A percentile compares a stretch with the other conserved stretches of the same genome.
These are phyloP conservation scores for Gymnorhina tibicen DNA, from an alignment of 2,113 vertebrate species.

Conservation along the genomic window DNA sequence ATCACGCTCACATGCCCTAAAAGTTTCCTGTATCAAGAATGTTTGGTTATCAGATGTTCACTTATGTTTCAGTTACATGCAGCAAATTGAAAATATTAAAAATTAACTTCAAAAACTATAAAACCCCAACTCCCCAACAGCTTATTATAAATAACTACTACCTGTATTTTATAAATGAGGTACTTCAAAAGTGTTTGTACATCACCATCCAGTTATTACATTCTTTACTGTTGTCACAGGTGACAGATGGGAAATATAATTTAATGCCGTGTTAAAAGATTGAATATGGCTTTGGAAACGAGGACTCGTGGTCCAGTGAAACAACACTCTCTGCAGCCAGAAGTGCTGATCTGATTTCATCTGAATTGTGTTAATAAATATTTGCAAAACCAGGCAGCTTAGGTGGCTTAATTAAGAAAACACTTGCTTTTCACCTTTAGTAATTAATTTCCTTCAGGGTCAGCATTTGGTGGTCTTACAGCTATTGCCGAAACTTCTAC, in stretches of 20 bases:
- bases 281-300: constrained; percentile 17
- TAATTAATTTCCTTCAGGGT: constrained; percentile 67
- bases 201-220: not conserved
- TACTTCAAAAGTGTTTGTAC: not conserved
- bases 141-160: not conserved
- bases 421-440: constrained; percentile 65
- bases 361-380: constrained; percentile 46
- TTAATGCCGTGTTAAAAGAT: constrained; percentile 24
- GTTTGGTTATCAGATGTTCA: not conserved
- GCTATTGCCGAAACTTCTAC: constrained; percentile 46
- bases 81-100: not conserved
- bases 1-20: not conserved
- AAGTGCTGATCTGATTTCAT: constrained; percentile 59
- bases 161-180: not conserved
- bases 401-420: constrained; percentile 73
- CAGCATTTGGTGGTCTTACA: constrained; percentile 63
- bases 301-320: not conserved
- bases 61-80: not conserved
- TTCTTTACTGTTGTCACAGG: not conserved
- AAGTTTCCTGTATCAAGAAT: not conserved
- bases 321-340: constrained; percentile 17
- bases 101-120: not conserved
- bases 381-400: constrained; percentile 56
- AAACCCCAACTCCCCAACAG: not conserved
- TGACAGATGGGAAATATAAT: constrained; percentile 37